Conservation (phyloP, 1,140 invertebrate species). For the Anagrus nilaparvatae region DNA sequence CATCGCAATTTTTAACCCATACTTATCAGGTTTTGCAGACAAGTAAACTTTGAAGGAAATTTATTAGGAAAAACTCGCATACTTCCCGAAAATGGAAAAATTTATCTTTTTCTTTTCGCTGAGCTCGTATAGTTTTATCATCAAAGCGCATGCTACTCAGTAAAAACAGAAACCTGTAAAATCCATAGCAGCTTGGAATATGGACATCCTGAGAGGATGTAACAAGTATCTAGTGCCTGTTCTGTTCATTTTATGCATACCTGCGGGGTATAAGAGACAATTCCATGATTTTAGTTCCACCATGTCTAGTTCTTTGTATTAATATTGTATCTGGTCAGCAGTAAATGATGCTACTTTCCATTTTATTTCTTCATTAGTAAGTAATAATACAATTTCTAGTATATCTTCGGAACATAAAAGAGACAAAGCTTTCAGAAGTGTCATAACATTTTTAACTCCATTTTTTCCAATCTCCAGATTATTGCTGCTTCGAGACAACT, state of each 20-base stretch:
- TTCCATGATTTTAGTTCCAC: not conserved
- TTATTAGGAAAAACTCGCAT: constrained; percentile 4
- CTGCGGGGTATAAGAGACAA: not conserved
- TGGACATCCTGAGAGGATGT: not conserved
- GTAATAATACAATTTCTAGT: not conserved
- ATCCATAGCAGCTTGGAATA: not conserved
- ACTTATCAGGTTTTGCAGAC: constrained; percentile 13
- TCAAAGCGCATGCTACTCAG: not conserved
- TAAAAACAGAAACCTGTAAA: not conserved
- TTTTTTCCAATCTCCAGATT: too few species aligned
- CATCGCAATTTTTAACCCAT: constrained; percentile 30
- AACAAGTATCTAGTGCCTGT: not conserved
- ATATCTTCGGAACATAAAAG: constrained; percentile 1
- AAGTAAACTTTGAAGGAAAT: constrained; percentile 9
- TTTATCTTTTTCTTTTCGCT: not conserved
- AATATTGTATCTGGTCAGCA: not conserved
- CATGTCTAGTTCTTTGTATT: not conserved
- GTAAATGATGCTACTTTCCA: not conserved
- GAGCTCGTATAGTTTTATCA: not conserved
- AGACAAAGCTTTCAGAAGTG: not conserved
- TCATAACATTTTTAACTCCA: not conserved
- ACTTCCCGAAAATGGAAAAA: constrained; percentile 6
- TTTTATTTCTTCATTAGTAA: constrained; percentile 5
- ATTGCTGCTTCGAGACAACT: too few species aligned
- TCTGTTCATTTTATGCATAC: constrained; percentile 1